Evolutionary conservation across 2,113 vertebrate species (phyloP).

Genomic region (Brienomyrus brachyistius): DNA sequence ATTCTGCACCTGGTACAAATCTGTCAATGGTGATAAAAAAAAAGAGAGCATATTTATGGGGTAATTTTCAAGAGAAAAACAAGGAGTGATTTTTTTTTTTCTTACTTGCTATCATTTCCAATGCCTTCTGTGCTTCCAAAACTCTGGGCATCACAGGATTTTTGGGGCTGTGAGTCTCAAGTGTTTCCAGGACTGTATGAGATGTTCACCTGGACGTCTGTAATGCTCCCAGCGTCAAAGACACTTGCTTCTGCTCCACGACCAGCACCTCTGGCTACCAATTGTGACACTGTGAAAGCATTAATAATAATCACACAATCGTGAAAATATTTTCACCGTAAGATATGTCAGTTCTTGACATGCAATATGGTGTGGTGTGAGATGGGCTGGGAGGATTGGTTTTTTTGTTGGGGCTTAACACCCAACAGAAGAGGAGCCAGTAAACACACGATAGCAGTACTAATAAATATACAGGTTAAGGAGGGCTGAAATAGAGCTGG

Average conservation of each 20-base stretch:
- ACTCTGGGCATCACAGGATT: background rate
- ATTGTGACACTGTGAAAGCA: background rate
- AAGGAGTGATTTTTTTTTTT: background rate
- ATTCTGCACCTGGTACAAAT: conserved; percentile 4
- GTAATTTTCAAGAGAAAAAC: background rate
- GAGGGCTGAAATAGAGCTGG: background rate
- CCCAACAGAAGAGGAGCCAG: background rate
- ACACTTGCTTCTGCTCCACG: background rate
- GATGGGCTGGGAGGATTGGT: background rate
- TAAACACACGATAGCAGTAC: background rate
- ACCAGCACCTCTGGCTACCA: background rate
- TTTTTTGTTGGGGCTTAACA: background rate
- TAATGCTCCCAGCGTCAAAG: background rate
- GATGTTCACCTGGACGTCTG: background rate
- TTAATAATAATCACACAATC: background rate
- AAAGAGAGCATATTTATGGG: background rate
- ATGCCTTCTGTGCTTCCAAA: background rate
- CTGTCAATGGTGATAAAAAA: background rate
- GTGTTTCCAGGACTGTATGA: background rate
- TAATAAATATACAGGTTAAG: background rate
- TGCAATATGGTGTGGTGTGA: background rate
- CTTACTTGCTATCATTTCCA: background rate
- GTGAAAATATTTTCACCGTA: background rate
- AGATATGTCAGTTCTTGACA: background rate
- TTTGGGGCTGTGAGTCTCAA: background rate